Base-by-base conservation (phyloP, 2,888 invertebrate genomes). In the Campoplex nolae region DNA sequence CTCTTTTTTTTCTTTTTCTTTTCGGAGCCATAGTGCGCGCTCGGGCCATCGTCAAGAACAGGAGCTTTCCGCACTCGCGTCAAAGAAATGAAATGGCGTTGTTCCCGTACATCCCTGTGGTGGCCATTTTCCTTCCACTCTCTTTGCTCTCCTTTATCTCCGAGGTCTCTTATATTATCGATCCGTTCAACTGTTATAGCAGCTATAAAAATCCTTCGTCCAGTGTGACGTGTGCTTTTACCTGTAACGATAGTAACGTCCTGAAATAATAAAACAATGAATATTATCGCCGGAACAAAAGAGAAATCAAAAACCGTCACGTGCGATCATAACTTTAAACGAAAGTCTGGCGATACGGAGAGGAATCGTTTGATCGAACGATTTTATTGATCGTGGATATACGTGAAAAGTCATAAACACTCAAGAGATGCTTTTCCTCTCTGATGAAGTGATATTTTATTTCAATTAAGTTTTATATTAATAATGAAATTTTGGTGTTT, bases 141-240 rank as follows among this genome's bases (percentile, higher is more conserved):
- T 75, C 16, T 56, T 13, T 23, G 56, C 56, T 62, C 56, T 62
- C 28, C 42, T 45, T 87, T 73, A n/a, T 76, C 70, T 23, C 85
- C 54, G 62, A 32, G 70, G 68, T 8, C 68, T 74, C 75, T 83
- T 74, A 75, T 74, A 75, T 85, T 85, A 87, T 84, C 87, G 84
- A 81, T 74, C 81, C 70, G 67, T 86, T 86, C 81, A 65, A 84
- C 86, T 62, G 84, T 87, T 83, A 87, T 78, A 81, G 74, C 81
- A 68, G 77, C 84, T 67, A 82, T 87, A 84, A 87, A 78, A 84
- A 82, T 84, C 56, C 65, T 84, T 73, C 68, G 68, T 84, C 75
- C 75, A 58, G 80, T 79, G 28, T 23, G 23, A 23, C 23, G 56
- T 62, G 35, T 54, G 80, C 67, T n/a, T 23, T 86, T 73, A 83